Conservation (phyloP, 2,888 invertebrate genomes). For the Drosophila fungiperda region DNA sequence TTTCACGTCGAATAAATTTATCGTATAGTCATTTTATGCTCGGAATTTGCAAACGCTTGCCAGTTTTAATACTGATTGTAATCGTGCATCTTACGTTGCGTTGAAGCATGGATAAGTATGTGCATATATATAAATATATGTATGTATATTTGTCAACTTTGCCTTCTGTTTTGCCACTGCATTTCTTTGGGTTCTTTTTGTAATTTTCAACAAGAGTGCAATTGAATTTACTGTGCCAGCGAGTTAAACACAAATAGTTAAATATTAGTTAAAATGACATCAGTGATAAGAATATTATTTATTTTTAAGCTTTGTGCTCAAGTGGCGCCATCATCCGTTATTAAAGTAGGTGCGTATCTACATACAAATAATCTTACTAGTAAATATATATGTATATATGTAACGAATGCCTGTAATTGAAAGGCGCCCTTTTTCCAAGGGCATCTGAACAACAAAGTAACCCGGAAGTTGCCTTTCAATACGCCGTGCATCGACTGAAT, state of each 20-base stretch:
- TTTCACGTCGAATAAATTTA: neutral
- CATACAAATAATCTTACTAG: neutral
- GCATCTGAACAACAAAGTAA: constrained; percentile 86
- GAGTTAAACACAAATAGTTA: neutral
- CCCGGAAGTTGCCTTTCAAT: constrained; percentile 91
- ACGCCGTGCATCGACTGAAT: constrained; percentile 92
- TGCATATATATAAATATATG: neutral
- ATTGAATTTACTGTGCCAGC: neutral
- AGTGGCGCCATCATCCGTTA: constrained; percentile 34
- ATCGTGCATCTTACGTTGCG: neutral
- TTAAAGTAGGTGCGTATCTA: constrained; percentile 44
- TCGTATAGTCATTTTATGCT: neutral
- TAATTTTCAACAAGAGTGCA: neutral
- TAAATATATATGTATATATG: neutral
- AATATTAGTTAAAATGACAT: constrained; percentile 12
- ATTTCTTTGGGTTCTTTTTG: constrained; percentile 32
- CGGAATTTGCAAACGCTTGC: neutral
- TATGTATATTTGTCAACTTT: neutral
- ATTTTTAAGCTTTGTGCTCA: neutral
- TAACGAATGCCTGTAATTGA: neutral
- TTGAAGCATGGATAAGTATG: neutral
- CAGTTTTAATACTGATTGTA: neutral
- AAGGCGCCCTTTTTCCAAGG: constrained; percentile 92
- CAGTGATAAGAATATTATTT: constrained; percentile 5
- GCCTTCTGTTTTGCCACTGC: constrained; percentile 9